Base-by-base conservation (phyloP, 2,113 vertebrate genomes). In the Bostrychus sinensis region DNA sequence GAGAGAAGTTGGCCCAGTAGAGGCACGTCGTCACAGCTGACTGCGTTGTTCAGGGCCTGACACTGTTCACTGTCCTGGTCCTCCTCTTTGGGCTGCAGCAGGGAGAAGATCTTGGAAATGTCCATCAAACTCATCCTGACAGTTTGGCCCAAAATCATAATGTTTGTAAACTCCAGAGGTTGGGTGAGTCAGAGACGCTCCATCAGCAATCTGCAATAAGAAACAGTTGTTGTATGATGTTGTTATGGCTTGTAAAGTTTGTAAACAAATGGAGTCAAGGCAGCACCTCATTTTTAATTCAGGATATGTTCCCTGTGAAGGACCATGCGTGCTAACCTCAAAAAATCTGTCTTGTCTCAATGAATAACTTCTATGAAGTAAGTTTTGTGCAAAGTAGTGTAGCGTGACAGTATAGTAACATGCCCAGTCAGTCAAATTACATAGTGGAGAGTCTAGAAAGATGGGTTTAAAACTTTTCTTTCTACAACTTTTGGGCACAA, bases 31-130 rank as follows among this genome's bases (percentile, higher is more conserved):
- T 97, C 92, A 36, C 90, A 78, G 0, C 89, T 87, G 5, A 95
- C 95, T 0, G 92, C 94, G 30, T 84, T 86, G 82, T 89, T 94
- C 76, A 98, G 86, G 72, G 92, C 91, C 83, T 91, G 85, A 12
- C 92, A 92, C 70, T 92, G 94, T 25, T 59, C 67, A 2, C 58
- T 80, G 62, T 88, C 86, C 62, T 90, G 85, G 3, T 92, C 95
- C 86, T 74, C 88, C 43, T 95, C 93, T 2, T 84, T 84, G 19
- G 94, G 93, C 87, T 95, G 95, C 67, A 98, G 91, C 89, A 98
- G 91, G 69, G 95, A 95, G 88, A 98, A 96, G 65, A 97, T 94
- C 89, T 96, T 98, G 8, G 91, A 93, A 78, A 98, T 93, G 72
- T 98, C 96, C 94, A 99, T 95, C 65, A 98, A 85, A 82, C 92